A percentile compares a stretch with the other conserved stretches of the same genome.
These are phyloP conservation scores for Leucania comma DNA, from an alignment of 2,888 invertebrate genomes.

Conservation along the genomic window DNA sequence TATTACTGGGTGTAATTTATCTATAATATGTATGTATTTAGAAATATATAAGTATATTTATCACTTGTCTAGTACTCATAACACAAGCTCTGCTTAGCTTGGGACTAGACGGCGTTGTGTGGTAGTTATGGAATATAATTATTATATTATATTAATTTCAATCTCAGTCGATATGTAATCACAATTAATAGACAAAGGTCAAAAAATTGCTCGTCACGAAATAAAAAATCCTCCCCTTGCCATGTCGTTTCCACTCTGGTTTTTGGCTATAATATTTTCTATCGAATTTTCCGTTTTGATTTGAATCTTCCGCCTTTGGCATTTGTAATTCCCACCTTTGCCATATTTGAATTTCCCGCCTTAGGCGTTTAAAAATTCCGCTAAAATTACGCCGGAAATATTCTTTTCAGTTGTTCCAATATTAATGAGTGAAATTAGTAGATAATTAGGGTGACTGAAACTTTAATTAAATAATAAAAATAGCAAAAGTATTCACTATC, in stretches of 20 bases:
- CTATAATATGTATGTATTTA: no score
- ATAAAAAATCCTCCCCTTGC: neutral
- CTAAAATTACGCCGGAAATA: constrained; percentile 41
- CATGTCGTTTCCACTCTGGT: no score
- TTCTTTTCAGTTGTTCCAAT: no score
- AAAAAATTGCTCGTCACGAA: neutral
- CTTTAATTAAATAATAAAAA: neutral
- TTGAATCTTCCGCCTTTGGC: neutral
- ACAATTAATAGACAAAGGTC: neutral
- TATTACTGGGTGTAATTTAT: no score
- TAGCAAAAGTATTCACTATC: neutral
- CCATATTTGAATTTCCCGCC: neutral
- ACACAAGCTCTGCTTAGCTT: no score
- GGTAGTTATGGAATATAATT: no score
- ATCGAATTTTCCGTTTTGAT: neutral
- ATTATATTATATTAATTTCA: no score
- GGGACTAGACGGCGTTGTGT: no score
- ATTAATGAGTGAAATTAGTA: neutral
- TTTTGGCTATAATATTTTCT: neutral
- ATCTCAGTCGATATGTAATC: neutral
- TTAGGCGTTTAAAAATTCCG: constrained; percentile 29
- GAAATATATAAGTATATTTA: no score
- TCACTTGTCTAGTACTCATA: no score
- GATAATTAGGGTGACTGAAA: neutral
- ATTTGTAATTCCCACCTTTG: neutral